phyloP scores from a whole-genome alignment of 2,113 vertebrate species.

The Paradoxurus hermaphroditus region DNA sequence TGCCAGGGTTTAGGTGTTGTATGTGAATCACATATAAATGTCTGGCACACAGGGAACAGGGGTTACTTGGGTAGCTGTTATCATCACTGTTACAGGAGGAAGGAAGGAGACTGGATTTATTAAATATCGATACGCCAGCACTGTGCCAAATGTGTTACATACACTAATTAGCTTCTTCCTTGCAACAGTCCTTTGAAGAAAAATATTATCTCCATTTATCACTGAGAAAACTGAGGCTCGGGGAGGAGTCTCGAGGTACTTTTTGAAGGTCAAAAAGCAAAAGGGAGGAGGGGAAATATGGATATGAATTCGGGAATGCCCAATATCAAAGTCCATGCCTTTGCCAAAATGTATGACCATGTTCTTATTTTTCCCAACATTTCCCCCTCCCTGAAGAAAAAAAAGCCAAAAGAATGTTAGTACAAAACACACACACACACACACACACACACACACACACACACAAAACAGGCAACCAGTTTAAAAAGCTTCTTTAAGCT shows the following conservation, averaged over 20 bases:
- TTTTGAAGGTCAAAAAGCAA: conserved; percentile 3
- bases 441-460: neutral
- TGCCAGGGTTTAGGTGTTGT: neutral
- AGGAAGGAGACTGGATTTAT: neutral
- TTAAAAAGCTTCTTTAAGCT: neutral
- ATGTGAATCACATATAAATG: conserved; percentile 21
- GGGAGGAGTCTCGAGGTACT: neutral
- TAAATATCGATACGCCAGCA: neutral
- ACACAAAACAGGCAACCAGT: neutral
- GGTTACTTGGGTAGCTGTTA: neutral
- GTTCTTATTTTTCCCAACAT: neutral
- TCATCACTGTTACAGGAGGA: neutral
- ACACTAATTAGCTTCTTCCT: neutral
- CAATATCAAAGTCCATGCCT: neutral
- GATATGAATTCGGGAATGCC: neutral
- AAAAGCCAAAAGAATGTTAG: neutral
- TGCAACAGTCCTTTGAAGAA: neutral
- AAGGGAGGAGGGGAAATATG: neutral
- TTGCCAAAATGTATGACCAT: neutral
- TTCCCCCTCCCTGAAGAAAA: neutral
- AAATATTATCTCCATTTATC: neutral
- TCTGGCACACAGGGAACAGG: neutral
- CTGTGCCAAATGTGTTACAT: neutral
- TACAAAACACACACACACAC: neutral
- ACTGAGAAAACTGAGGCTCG: neutral